phyloP scores from a whole-genome alignment of 1,140 invertebrate species.

The Pararge aegeria region DNA sequence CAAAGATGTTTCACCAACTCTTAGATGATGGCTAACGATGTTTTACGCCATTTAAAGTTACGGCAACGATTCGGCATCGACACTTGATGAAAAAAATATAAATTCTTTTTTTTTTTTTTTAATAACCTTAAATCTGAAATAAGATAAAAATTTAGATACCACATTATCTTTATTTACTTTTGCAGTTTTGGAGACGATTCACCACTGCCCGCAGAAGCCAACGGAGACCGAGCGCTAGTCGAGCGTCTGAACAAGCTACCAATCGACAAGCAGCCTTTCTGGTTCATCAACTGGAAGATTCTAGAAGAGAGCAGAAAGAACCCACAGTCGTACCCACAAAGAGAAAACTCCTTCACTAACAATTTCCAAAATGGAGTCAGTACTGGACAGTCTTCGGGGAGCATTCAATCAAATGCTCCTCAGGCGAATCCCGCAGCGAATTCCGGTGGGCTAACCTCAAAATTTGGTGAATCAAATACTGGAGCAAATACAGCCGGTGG shows the following conservation, averaged over 20 bases:
- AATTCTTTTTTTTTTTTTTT: too few species aligned
- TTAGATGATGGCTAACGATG: too few species aligned
- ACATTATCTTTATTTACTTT: slow-evolving; percentile 19
- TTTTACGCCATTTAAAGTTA: too few species aligned
- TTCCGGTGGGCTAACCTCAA: slow-evolving; percentile 16
- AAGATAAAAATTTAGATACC: too few species aligned
- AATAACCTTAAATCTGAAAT: too few species aligned
- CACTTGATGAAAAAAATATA: too few species aligned
- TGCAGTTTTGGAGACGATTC: slow-evolving; percentile 56
- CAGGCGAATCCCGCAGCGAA: slow-evolving; percentile 13
- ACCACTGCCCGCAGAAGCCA: slow-evolving; percentile 64
- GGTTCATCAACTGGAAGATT: slow-evolving; percentile 77
- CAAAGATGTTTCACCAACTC: too few species aligned
- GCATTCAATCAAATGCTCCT: neutral
- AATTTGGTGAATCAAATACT: slow-evolving; percentile 15
- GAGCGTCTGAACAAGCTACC: slow-evolving; percentile 74
- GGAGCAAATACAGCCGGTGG: neutral
- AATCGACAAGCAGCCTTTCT: slow-evolving; percentile 78
- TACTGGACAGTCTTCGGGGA: neutral
- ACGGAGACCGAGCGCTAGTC: slow-evolving; percentile 71
- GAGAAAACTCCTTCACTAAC: slow-evolving; percentile 45
- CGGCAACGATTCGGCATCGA: too few species aligned
- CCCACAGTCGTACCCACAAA: slow-evolving; percentile 57
- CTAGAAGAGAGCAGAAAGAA: slow-evolving; percentile 51
- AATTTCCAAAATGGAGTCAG: neutral